Percentiles rank a stretch among this genome's conserved stretches.
phyloP scores from a whole-genome alignment of 2,113 vertebrate genomes.

The Potamarius usumacintae region DNA sequence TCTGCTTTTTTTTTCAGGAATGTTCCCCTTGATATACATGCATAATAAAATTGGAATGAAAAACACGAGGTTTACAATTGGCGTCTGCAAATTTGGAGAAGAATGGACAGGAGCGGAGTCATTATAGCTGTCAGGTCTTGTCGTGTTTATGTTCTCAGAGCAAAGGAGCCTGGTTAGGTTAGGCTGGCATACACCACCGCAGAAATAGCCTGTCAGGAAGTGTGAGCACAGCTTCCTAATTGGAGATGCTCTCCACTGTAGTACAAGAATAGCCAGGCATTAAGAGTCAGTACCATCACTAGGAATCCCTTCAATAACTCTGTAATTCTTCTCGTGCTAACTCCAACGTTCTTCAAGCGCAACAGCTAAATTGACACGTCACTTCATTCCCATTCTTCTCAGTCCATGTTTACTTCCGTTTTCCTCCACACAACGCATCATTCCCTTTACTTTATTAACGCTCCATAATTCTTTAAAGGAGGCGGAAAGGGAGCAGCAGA shows the following conservation, averaged over 20 bases:
- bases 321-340: conserved; percentile 46
- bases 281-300: conserved; percentile 44
- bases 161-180: conserved; percentile 48
- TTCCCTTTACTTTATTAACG: conserved; percentile 70
- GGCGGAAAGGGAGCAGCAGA: conserved; percentile 56
- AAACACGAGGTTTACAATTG: neutral
- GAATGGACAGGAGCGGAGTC: conserved; percentile 44
- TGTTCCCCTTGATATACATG: neutral
- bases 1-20: neutral
- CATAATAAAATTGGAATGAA: neutral
- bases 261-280: conserved; percentile 47
- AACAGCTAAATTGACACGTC: conserved; percentile 35
- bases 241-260: conserved; percentile 44
- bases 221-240: conserved; percentile 52
- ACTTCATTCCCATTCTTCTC: conserved; percentile 46
- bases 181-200: conserved; percentile 43
- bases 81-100: neutral
- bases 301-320: conserved; percentile 5
- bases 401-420: conserved; percentile 51
- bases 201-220: conserved; percentile 57
- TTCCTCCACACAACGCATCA: conserved; percentile 60
- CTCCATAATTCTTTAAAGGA: conserved; percentile 63
- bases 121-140: conserved; percentile 53
- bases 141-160: conserved; percentile 50
- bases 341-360: conserved; percentile 42